phyloP scores from a whole-genome alignment of 2,797 vertebrate genomes.

The Sebastolobus alascanus region DNA sequence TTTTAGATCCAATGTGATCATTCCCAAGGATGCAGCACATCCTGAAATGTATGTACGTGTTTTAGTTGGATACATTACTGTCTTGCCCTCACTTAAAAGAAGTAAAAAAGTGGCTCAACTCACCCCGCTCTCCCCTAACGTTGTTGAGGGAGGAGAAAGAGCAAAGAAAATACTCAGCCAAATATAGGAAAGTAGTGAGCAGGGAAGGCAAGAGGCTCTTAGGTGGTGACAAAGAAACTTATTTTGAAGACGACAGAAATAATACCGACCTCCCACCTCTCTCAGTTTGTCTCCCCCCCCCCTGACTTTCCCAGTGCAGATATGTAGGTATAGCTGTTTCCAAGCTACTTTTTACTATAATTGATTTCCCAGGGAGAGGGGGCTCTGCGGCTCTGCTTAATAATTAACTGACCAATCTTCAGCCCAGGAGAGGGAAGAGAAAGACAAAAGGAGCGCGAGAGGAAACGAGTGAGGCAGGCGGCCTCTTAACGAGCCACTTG shows the following conservation, averaged over 20 bases:
- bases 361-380: conserved; percentile 81
- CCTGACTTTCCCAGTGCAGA: conserved; percentile 35
- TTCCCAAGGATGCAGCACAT: too few species aligned
- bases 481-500: conserved; percentile 73
- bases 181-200: conserved; percentile 13
- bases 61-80: too few species aligned
- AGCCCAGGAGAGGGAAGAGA: conserved; percentile 59
- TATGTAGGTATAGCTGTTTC: conserved; percentile 65
- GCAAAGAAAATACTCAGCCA: conserved; percentile 12
- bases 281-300: conserved; percentile 8
- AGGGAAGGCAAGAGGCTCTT: conserved; percentile 33
- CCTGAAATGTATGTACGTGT: too few species aligned
- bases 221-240: conserved; percentile 45
- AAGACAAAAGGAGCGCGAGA: conserved; percentile 27
- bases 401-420: conserved; percentile 82
- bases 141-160: conserved; percentile 1
- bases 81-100: too few species aligned
- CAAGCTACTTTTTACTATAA: conserved; percentile 69
- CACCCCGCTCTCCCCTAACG: too few species aligned
- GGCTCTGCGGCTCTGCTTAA: conserved; percentile 71
- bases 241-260: conserved; percentile 52
- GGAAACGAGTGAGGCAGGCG: conserved; percentile 58
- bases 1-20: too few species aligned
- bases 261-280: conserved; percentile 19
- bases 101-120: too few species aligned